phyloP scores from a whole-genome alignment of 1,140 invertebrate genomes.

The Caerostris extrusa region DNA sequence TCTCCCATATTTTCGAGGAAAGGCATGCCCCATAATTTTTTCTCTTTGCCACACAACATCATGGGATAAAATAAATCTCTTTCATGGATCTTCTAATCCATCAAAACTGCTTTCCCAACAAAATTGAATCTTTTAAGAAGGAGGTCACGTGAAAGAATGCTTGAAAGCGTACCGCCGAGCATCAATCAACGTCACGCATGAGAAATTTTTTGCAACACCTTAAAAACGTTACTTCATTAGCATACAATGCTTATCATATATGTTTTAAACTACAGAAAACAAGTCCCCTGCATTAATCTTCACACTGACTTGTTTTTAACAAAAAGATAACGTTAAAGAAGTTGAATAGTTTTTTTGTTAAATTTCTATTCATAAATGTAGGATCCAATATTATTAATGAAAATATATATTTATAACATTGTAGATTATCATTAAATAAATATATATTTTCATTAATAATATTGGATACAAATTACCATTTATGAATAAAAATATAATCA shows the following conservation, averaged over 20 bases:
- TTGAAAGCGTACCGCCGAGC: background rate
- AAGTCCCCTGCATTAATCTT: background rate
- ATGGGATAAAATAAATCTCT: background rate
- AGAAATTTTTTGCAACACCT: background rate
- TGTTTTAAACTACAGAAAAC: background rate
- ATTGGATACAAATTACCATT: too few relatives aligned
- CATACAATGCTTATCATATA: background rate
- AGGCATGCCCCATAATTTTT: background rate
- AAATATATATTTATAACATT: too few relatives aligned
- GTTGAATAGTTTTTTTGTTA: too few relatives aligned
- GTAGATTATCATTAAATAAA: too few relatives aligned
- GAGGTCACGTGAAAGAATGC: background rate
- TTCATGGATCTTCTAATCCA: background rate
- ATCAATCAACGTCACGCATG: background rate
- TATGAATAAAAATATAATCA: too few relatives aligned
- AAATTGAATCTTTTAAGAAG: constrained; percentile 12
- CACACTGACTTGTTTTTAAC: background rate
- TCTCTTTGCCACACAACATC: background rate
- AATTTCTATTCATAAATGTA: too few relatives aligned
- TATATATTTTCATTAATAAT: too few relatives aligned
- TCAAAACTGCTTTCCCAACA: background rate
- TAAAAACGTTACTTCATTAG: background rate
- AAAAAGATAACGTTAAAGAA: background rate
- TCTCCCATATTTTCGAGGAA: background rate
- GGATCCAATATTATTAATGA: too few relatives aligned